phyloP scores from a whole-genome alignment of 2,113 vertebrate genomes.

The Andinoacara biseriatus region DNA sequence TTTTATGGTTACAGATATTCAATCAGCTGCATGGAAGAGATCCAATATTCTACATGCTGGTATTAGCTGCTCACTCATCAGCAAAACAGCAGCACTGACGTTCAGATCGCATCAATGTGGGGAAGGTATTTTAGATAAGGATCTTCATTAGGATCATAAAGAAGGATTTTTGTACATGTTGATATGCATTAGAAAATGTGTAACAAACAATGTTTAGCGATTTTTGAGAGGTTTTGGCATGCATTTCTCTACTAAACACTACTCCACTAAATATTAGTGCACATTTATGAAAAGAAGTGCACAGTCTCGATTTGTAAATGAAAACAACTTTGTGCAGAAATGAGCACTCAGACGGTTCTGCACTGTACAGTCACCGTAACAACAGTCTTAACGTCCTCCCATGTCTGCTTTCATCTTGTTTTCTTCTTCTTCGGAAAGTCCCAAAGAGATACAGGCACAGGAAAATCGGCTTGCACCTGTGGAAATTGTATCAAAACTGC shows the following conservation, averaged over 20 bases:
- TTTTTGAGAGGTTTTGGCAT: neutral
- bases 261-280: neutral
- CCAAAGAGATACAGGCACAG: neutral
- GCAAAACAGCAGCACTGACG: neutral
- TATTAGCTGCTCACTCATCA: neutral
- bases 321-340: neutral
- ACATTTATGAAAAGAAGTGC: neutral
- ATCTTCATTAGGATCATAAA: neutral
- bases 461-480: neutral
- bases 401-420: neutral
- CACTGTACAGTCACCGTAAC: neutral
- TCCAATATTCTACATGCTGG: neutral
- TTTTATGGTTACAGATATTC: conserved; percentile 10
- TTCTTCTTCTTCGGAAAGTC: neutral
- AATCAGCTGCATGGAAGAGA: conserved; percentile 2
- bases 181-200: neutral
- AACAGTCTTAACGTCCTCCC: neutral
- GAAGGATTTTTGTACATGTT: neutral
- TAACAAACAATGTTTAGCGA: neutral
- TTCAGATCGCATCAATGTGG: neutral
- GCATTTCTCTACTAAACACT: too few species aligned
- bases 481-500: neutral
- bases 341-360: neutral
- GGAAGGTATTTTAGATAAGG: neutral
- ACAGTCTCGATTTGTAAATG: neutral